A percentile compares a stretch with the other conserved stretches of the same genome.
phyloP scores from a whole-genome alignment of 2,888 invertebrate genomes.

The Mythimna albipuncta region DNA sequence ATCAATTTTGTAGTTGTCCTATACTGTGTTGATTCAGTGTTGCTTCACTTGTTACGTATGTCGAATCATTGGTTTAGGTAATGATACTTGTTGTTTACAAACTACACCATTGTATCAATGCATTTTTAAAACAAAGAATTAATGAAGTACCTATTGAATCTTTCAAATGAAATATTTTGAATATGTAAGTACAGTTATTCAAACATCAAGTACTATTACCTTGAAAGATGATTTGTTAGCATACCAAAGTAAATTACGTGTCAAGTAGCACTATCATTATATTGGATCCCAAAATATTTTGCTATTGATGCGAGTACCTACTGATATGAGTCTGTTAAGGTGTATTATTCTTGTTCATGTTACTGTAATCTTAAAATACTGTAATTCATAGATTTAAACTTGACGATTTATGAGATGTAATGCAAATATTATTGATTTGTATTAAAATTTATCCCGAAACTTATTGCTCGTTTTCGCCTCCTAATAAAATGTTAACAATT shows the following conservation, averaged over 20 bases:
- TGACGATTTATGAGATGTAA: constrained; percentile 87
- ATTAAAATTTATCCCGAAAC: constrained; percentile 88
- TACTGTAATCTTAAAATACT: constrained; percentile 89
- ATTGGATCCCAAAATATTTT: constrained; percentile 74
- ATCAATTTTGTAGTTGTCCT: constrained; percentile 68
- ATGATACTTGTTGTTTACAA: constrained; percentile 69
- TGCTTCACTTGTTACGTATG: constrained; percentile 72
- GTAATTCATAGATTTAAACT: constrained; percentile 86
- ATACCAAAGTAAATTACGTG: constrained; percentile 64
- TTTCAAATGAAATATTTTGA: constrained; percentile 11
- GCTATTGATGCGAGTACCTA: constrained; percentile 78
- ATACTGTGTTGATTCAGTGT: constrained; percentile 75
- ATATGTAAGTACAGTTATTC: constrained; percentile 20
- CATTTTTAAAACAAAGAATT: constrained; percentile 29
- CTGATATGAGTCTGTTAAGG: constrained; percentile 75
- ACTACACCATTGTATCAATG: not conserved
- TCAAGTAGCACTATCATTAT: constrained; percentile 67
- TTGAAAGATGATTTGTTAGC: constrained; percentile 60
- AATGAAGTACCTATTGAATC: constrained; percentile 18
- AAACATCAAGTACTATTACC: constrained; percentile 65
- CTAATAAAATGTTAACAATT: constrained; percentile 91
- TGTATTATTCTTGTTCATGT: constrained; percentile 89
- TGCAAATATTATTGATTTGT: constrained; percentile 89
- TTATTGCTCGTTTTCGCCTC: constrained; percentile 91
- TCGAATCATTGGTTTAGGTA: constrained; percentile 64